Percentiles rank a stretch among this genome's conserved stretches.
Conservation (phyloP, 1,140 invertebrate genomes). For the Hypsibius dujardini region DNA sequence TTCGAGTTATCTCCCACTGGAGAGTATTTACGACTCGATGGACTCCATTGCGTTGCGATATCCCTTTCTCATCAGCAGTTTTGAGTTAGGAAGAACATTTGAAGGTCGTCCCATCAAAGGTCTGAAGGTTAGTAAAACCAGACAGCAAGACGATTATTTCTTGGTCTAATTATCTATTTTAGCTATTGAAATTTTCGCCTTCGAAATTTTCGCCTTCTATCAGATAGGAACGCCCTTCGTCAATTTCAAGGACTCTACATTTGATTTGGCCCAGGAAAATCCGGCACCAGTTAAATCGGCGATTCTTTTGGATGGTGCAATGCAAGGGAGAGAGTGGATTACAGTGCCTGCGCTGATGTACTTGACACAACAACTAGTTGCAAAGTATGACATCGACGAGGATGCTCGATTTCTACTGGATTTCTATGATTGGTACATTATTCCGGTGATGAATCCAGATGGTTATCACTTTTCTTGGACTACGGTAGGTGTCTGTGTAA, state of each 20-base stretch:
- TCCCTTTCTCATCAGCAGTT: neutral
- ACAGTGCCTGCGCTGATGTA: neutral
- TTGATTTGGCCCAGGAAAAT: neutral
- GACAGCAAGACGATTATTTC: too few relatives aligned
- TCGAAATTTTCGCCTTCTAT: too few relatives aligned
- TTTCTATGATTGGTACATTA: constrained; percentile 8
- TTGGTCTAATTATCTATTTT: too few relatives aligned
- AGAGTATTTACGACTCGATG: neutral
- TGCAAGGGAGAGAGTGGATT: constrained; percentile 14
- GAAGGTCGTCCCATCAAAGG: constrained; percentile 2
- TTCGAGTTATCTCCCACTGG: constrained; percentile 1
- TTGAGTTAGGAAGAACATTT: neutral
- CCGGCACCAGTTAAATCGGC: neutral
- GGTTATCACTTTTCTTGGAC: neutral
- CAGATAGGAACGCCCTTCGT: constrained; percentile 8
- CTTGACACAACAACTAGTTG: neutral
- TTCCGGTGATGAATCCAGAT: constrained; percentile 8
- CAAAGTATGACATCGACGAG: constrained; percentile 1
- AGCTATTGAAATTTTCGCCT: too few relatives aligned
- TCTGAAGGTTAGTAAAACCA: neutral
- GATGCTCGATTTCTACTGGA: neutral
- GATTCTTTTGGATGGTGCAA: neutral
- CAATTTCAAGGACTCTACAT: neutral
- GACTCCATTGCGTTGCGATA: neutral
- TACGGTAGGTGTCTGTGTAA: neutral